Percentiles rank a stretch among this genome's conserved stretches.
Conservation (phyloP, 2,113 vertebrate species). For the Peromyscus californicus region DNA sequence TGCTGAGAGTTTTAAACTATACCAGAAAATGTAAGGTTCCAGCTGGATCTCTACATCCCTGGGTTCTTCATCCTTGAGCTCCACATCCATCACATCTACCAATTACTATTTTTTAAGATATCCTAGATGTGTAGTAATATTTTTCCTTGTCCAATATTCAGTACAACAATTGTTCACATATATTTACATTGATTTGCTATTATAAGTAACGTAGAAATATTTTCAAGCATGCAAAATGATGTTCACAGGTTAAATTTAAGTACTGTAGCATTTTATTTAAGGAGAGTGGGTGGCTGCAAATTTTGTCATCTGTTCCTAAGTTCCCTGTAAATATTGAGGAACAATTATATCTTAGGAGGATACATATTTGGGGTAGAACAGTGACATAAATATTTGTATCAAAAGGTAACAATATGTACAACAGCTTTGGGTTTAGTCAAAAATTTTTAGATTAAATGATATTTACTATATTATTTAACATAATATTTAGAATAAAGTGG, state of each 20-base stretch:
- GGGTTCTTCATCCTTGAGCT: background rate
- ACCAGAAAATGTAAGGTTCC: background rate
- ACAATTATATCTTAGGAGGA: background rate
- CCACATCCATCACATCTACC: too few species aligned
- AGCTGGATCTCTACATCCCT: too few species aligned
- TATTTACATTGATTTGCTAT: background rate
- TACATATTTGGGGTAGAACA: background rate
- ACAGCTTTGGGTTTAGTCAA: background rate
- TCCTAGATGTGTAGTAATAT: background rate
- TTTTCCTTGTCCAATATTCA: background rate
- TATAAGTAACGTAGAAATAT: background rate
- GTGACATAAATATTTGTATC: constrained; percentile 21
- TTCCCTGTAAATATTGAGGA: background rate
- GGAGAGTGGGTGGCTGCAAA: accelerated
- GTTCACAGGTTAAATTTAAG: background rate
- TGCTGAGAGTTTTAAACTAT: background rate
- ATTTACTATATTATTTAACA: background rate
- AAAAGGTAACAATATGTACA: background rate
- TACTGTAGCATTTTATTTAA: background rate
- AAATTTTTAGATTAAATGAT: background rate
- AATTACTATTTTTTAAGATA: background rate
- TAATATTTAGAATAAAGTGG: background rate
- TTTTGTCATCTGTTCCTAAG: background rate
- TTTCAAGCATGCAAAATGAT: background rate
- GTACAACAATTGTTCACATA: background rate